These are phyloP conservation scores for Synergus itoensis DNA, from an alignment of 2,888 invertebrate genomes.

Conservation along the genomic window DNA sequence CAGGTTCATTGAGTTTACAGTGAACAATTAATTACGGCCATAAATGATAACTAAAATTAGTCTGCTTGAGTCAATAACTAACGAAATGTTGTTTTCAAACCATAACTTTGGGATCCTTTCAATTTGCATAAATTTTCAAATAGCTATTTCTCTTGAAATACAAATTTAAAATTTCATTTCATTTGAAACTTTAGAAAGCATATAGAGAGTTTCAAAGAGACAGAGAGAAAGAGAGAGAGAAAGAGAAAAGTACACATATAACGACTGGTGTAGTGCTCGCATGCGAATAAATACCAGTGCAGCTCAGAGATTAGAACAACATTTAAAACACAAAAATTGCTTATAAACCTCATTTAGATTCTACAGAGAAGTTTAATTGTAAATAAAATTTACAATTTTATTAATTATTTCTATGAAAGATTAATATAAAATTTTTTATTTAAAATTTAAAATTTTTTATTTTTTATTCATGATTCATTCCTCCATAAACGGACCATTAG, in stretches of 20 bases:
- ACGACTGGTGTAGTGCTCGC: background rate
- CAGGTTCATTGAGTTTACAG: background rate
- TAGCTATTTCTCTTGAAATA: background rate
- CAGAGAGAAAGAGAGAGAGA: background rate
- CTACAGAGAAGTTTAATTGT: background rate
- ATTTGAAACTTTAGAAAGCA: background rate
- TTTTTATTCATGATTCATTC: no score
- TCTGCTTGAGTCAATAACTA: background rate
- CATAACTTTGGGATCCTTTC: background rate
- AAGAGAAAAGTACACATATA: background rate
- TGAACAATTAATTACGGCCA: background rate
- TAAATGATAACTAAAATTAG: background rate
- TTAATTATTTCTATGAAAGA: background rate
- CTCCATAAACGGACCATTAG: no score
- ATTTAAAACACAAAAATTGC: background rate
- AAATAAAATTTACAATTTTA: background rate
- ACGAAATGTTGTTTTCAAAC: background rate
- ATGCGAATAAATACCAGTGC: constrained; percentile 23
- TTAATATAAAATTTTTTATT: constrained; percentile 8
- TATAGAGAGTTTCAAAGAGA: background rate
- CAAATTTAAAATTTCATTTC: background rate
- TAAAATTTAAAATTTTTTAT: no score
- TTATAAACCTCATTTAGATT: constrained; percentile 22
- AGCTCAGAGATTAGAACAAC: background rate
- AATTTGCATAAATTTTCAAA: background rate